Evolutionary conservation across 2,888 invertebrate species (phyloP), one percentile per base, ranked within the genome.

Genomic region (Masnerella sp.): DNA sequence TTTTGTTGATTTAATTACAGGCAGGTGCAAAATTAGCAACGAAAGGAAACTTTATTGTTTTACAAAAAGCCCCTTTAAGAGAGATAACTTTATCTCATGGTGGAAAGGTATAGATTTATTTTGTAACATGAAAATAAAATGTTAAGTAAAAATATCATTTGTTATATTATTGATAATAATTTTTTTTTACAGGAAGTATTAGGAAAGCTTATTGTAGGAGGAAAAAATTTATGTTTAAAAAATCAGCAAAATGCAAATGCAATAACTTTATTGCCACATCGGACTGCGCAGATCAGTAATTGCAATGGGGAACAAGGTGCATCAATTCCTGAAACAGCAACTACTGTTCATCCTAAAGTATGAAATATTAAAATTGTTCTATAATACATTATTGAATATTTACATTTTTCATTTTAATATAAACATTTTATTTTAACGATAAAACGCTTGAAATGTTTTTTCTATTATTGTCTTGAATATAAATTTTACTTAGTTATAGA

Each of bases 21-120:
- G 7, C 25, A 8, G 82, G 80, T 42, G 70, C 81, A 20, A 83
- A 81, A 65, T 77, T 84, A 40, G 88, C 86, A 75, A 84, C 89
- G 17, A 91, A 91, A 84, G 89, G 90, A 51, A 91, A 89, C 80
- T 88, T 91, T 17, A 91, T 91, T 77, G 90, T 91, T 15, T 90
- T 91, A 18, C 90, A 90, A 80, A 91, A 91, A 81, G 90, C 90
- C 36, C 88, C 89, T 15, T 85, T 89, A 20, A 85, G 90, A 80
- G 89, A 89, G 42, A 83, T 87, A 28, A 85, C 83, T n/a, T 77
- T 87, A 52, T 83, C 86, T 38, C 85, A 82, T 34, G 84, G 82
- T 59, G 85, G 84, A 76, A 87, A 87, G 81, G 86, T 49, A 61
- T 22, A 8, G 20, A 42, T 34, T 4, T 11, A 34, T n/a, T n/a